These are phyloP conservation scores for Nannoperca obscura DNA, from an alignment of 2,797 vertebrate genomes.

Conservation along the genomic window DNA sequence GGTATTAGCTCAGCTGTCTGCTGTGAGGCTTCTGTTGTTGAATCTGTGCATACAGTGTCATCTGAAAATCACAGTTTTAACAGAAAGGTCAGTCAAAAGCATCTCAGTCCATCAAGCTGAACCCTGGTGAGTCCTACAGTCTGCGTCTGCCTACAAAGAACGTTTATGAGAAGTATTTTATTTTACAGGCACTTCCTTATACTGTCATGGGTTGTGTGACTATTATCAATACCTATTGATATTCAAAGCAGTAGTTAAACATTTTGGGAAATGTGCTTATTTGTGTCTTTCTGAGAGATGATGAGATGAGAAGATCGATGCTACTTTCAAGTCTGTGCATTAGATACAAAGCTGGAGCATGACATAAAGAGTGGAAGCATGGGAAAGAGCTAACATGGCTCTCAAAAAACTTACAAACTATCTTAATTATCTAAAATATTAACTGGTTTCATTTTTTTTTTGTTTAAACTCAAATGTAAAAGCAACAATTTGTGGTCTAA, in stretches of 20 bases:
- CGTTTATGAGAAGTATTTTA: neutral
- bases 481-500: too few relatives aligned
- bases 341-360: neutral
- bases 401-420: neutral
- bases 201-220: neutral
- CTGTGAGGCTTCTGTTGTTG: slow-evolving; percentile 21
- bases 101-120: slow-evolving; percentile 6
- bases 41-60: slow-evolving; percentile 25
- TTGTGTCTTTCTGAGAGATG: neutral
- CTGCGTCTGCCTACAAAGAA: slow-evolving; percentile 3
- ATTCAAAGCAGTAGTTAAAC: neutral
- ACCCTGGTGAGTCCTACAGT: neutral
- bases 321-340: neutral
- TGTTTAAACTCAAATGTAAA: too few relatives aligned
- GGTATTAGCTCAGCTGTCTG: slow-evolving; percentile 49
- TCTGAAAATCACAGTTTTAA: slow-evolving; percentile 26
- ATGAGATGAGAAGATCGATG: neutral
- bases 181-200: neutral
- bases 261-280: neutral
- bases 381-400: neutral
- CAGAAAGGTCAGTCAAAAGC: slow-evolving; percentile 18
- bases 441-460: neutral
- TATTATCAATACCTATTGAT: neutral
- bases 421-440: neutral
- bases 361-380: neutral